Evolutionary conservation across 2,113 vertebrate genomes (phyloP).

Genomic region (Semicossyphus pulcher): DNA sequence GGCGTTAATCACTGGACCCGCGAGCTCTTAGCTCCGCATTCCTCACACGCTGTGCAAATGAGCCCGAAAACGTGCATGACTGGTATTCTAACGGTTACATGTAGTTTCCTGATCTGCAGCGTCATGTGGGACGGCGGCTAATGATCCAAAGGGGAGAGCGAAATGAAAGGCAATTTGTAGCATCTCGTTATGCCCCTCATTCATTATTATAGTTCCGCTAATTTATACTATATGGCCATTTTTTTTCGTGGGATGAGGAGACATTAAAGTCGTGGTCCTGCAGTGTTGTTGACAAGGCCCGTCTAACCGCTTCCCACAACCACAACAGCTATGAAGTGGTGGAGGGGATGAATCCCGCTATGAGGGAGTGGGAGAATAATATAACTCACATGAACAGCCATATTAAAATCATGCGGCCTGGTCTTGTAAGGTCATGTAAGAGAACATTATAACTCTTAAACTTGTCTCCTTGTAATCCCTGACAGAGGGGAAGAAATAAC

Average conservation of each 20-base stretch:
- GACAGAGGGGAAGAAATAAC: slow-evolving; percentile 53
- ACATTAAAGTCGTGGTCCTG: slow-evolving; percentile 20
- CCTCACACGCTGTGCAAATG: slow-evolving; percentile 69
- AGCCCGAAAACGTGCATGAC: slow-evolving; percentile 72
- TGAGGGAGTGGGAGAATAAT: slow-evolving; percentile 37
- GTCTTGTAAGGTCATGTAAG: slow-evolving; percentile 57
- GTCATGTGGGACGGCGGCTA: slow-evolving; percentile 64
- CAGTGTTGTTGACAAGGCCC: slow-evolving; percentile 46
- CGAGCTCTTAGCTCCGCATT: slow-evolving; percentile 60
- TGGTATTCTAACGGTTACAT: slow-evolving; percentile 55
- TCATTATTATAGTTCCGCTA: slow-evolving; percentile 58
- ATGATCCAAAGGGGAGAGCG: slow-evolving; percentile 67
- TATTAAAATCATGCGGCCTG: slow-evolving; percentile 58
- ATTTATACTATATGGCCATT: slow-evolving; percentile 48
- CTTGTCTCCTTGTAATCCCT: slow-evolving; percentile 57
- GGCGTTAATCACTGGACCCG: slow-evolving; percentile 66
- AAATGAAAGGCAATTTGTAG: slow-evolving; percentile 67
- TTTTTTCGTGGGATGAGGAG: not conserved
- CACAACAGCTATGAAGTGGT: slow-evolving; percentile 38
- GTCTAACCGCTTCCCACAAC: slow-evolving; percentile 41
- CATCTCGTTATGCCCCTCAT: slow-evolving; percentile 54
- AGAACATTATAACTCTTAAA: slow-evolving; percentile 67
- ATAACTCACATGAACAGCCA: slow-evolving; percentile 56
- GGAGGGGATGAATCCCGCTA: slow-evolving; percentile 29
- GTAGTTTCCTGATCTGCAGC: slow-evolving; percentile 60